A percentile compares a stretch with the other conserved stretches of the same genome.
phyloP scores from a whole-genome alignment of 2,797 vertebrate genomes.

The Columba guinea region DNA sequence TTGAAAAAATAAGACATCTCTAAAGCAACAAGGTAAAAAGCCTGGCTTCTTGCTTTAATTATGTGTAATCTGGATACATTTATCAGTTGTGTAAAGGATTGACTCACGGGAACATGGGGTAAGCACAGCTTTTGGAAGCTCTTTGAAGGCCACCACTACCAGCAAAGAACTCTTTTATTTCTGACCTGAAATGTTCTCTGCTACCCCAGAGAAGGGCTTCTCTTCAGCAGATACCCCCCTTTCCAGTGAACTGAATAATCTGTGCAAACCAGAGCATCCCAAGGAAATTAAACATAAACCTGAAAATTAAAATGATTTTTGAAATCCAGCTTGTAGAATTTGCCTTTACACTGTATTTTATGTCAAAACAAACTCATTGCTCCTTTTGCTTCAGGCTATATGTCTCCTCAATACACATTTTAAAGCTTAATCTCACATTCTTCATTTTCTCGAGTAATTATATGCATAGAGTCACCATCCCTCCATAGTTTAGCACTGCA shows the following conservation, averaged over 20 bases:
- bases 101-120: neutral
- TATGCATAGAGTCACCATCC: neutral
- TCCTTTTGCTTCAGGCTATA: neutral
- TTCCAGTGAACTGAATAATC: neutral
- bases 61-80: neutral
- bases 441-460: conserved; percentile 16
- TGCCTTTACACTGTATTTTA: neutral
- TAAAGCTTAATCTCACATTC: conserved; percentile 6
- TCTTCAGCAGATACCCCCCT: neutral
- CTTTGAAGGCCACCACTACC: neutral
- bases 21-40: neutral
- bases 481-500: neutral
- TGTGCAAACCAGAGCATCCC: neutral
- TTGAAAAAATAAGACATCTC: neutral
- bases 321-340: neutral
- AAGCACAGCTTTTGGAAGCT: neutral
- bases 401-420: neutral
- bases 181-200: neutral
- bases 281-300: neutral
- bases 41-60: neutral
- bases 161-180: neutral
- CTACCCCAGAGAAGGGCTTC: neutral
- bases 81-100: neutral
- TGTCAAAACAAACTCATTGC: neutral
- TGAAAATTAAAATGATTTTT: neutral